Evolutionary conservation across 2,888 invertebrate genomes (phyloP).

Genomic region (Ormia ochracea): DNA sequence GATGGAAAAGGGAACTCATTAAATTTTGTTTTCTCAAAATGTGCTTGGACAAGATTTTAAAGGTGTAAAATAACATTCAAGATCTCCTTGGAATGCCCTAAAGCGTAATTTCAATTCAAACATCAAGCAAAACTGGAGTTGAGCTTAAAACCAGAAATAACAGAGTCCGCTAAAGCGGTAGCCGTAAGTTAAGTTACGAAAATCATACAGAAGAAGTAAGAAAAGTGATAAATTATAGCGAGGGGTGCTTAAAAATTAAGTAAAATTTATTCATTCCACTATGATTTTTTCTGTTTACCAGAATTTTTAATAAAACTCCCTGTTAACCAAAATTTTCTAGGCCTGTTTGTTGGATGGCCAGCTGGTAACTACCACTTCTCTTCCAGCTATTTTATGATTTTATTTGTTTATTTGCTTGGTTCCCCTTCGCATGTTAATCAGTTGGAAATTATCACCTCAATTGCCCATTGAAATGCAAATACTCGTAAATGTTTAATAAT

Average conservation of each 20-base stretch:
- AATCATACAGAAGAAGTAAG: not conserved
- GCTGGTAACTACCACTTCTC: no score
- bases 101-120: constrained; percentile 30
- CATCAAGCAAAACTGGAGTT: constrained; percentile 1
- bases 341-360: no score
- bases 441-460: not conserved
- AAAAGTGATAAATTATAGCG: not conserved
- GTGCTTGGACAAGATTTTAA: constrained; percentile 38
- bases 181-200: constrained; percentile 48
- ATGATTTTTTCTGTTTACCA: no score
- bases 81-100: constrained; percentile 36
- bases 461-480: not conserved
- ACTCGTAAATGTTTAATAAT: not conserved
- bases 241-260: not conserved
- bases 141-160: not conserved
- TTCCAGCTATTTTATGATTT: not conserved
- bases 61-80: constrained; percentile 55
- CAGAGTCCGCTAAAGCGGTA: constrained; percentile 40
- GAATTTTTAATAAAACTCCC: no score
- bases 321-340: no score
- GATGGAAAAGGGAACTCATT: constrained; percentile 31
- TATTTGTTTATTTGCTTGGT: not conserved
- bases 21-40: constrained; percentile 29
- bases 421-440: not conserved
- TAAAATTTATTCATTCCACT: no score